These are phyloP conservation scores for Turritopsis rubra DNA, from an alignment of 30 jellyfish, hydroid and myxozoan species.

Conservation along the genomic window DNA sequence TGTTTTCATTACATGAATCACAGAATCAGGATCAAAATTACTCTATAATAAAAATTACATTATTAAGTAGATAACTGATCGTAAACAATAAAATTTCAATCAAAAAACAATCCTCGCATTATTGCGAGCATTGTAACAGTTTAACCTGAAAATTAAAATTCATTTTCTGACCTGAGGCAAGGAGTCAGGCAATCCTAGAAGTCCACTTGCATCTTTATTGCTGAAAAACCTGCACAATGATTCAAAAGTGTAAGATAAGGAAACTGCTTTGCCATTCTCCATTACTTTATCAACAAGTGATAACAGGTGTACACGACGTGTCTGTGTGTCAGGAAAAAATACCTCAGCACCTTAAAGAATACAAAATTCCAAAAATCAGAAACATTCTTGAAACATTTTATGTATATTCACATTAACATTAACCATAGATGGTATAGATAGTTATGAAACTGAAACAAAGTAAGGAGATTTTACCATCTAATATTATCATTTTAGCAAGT, in stretches of 20 bases:
- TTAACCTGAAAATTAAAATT: neutral
- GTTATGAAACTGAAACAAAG: no score
- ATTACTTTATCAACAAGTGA: constrained; percentile 76
- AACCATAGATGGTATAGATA: no score
- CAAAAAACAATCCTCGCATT: neutral
- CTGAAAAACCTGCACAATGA: constrained; percentile 78
- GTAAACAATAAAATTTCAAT: neutral
- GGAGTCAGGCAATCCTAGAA: constrained; percentile 71
- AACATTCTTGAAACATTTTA: no score
- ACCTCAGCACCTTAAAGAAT: constrained; percentile 69
- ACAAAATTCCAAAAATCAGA: neutral
- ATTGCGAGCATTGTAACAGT: neutral
- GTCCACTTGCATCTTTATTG: constrained; percentile 85
- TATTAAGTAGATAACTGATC: no score
- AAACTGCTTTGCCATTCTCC: constrained; percentile 74
- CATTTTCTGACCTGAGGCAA: constrained; percentile 58
- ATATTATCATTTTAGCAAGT: constrained; percentile 60
- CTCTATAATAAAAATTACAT: constrained; percentile 33
- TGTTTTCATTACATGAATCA: constrained; percentile 71
- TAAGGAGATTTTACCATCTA: constrained; percentile 49
- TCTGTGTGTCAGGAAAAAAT: constrained; percentile 76
- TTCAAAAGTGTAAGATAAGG: constrained; percentile 72
- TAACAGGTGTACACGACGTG: constrained; percentile 70
- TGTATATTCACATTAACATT: no score
- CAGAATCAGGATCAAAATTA: constrained; percentile 52